These are phyloP conservation scores for Labeo rohita DNA, from an alignment of 2,113 vertebrate genomes.

Conservation along the genomic window DNA sequence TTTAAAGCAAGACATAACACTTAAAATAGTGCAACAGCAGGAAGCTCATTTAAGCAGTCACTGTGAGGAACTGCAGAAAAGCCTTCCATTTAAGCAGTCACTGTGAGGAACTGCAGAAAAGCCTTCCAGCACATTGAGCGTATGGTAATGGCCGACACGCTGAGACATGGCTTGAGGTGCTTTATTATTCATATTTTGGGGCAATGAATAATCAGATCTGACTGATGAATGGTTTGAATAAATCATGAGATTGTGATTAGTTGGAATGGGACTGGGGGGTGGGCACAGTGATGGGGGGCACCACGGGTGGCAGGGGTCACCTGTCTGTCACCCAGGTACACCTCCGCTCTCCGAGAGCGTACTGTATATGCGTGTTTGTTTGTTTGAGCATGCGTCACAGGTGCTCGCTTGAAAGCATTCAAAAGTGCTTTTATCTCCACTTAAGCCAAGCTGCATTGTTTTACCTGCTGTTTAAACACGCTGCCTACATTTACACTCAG, in stretches of 20 bases:
- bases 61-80: slow-evolving; percentile 24
- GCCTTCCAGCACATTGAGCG: slow-evolving; percentile 49
- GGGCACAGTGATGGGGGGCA: slow-evolving; percentile 34
- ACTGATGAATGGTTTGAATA: slow-evolving; percentile 76
- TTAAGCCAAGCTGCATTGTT: slow-evolving; percentile 11
- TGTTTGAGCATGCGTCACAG: not conserved
- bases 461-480: not conserved
- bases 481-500: slow-evolving; percentile 3
- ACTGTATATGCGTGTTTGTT: slow-evolving; percentile 1
- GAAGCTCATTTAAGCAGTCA: slow-evolving; percentile 44
- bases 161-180: slow-evolving; percentile 47
- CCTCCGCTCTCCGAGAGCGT: not conserved
- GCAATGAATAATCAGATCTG: slow-evolving; percentile 76
- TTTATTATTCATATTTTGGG: slow-evolving; percentile 77
- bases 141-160: slow-evolving; percentile 64
- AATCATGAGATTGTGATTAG: slow-evolving; percentile 75
- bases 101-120: too few relatives aligned
- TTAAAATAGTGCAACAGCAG: slow-evolving; percentile 32
- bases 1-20: slow-evolving; percentile 51
- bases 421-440: slow-evolving; percentile 24
- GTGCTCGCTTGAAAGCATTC: not conserved
- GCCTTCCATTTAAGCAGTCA: too few relatives aligned
- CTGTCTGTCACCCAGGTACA: slow-evolving; percentile 50
- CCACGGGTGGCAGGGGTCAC: slow-evolving; percentile 47
- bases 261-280: slow-evolving; percentile 48